These are phyloP conservation scores for Ochotona curzoniae DNA, from an alignment of 2,113 vertebrate species.

Conservation along the genomic window DNA sequence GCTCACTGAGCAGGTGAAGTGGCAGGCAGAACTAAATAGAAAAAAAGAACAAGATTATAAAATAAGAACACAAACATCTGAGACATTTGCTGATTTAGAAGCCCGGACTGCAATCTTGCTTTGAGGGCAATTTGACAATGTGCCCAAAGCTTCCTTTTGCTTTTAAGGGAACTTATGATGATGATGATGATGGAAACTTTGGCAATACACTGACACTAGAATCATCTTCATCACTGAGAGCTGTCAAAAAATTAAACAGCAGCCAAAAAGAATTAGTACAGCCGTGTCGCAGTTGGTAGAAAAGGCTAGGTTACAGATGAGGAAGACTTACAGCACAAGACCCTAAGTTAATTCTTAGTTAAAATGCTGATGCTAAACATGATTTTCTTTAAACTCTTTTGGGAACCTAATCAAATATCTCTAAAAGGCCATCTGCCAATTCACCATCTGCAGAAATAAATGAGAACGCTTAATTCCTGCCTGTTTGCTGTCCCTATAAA, in stretches of 20 bases:
- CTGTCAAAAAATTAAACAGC: conserved; percentile 3
- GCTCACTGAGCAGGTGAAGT: conserved; percentile 36
- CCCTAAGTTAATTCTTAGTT: not conserved
- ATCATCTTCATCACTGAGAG: conserved; percentile 14
- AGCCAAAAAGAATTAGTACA: not conserved
- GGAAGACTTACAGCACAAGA: not conserved
- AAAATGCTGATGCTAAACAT: not conserved
- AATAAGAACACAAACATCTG: conserved; percentile 29
- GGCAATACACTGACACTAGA: not conserved
- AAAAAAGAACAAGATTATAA: conserved; percentile 38
- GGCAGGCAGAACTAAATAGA: conserved; percentile 33
- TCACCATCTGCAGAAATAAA: not conserved
- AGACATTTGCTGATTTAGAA: conserved; percentile 43
- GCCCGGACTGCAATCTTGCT: not conserved
- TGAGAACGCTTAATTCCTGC: not conserved
- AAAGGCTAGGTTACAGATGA: not conserved
- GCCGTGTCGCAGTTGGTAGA: not conserved
- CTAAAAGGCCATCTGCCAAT: not conserved
- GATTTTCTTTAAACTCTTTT: not conserved
- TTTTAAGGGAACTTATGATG: conserved; percentile 29
- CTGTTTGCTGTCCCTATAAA: not conserved
- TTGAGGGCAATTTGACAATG: not conserved
- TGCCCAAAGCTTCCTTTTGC: not conserved
- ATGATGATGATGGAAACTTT: conserved; percentile 30
- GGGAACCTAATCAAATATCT: not conserved